phyloP scores from a whole-genome alignment of 2,113 vertebrate genomes.

The Syrrhaptes paradoxus region DNA sequence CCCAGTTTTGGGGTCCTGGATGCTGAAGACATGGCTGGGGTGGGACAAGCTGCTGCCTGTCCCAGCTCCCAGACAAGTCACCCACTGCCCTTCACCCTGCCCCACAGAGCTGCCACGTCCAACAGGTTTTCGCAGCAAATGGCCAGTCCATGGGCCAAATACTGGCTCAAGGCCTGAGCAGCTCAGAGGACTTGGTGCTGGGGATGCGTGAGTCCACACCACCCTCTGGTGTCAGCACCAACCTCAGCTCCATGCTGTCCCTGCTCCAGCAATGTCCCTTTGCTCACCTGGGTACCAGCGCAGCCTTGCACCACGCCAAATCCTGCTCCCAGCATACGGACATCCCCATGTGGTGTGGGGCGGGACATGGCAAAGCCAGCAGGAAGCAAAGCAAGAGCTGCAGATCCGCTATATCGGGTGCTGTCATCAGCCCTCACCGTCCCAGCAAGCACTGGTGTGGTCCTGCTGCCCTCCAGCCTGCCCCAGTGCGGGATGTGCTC shows the following conservation, averaged over 20 bases:
- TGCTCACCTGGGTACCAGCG: neutral
- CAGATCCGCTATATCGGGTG: neutral
- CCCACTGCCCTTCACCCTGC: neutral
- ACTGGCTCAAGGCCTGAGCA: neutral
- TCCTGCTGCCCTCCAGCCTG: neutral
- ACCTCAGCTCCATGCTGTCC: neutral
- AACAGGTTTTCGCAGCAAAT: neutral
- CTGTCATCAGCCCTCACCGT: neutral
- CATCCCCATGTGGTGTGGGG: neutral
- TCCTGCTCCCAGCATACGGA: neutral
- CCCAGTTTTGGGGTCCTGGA: neutral
- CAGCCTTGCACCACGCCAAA: neutral
- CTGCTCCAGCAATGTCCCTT: neutral
- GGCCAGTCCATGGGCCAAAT: no score
- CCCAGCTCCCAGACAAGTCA: neutral
- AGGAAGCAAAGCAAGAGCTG: neutral
- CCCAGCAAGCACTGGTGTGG: neutral
- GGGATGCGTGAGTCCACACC: neutral
- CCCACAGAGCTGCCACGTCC: neutral
- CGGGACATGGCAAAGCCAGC: neutral
- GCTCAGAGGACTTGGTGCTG: neutral
- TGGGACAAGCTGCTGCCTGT: neutral
- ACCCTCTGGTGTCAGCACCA: neutral
- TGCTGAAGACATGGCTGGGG: neutral
- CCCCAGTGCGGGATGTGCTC: fast-evolving